Base-by-base conservation (phyloP, 2,113 vertebrate species). In the Todiramphus chloris region DNA sequence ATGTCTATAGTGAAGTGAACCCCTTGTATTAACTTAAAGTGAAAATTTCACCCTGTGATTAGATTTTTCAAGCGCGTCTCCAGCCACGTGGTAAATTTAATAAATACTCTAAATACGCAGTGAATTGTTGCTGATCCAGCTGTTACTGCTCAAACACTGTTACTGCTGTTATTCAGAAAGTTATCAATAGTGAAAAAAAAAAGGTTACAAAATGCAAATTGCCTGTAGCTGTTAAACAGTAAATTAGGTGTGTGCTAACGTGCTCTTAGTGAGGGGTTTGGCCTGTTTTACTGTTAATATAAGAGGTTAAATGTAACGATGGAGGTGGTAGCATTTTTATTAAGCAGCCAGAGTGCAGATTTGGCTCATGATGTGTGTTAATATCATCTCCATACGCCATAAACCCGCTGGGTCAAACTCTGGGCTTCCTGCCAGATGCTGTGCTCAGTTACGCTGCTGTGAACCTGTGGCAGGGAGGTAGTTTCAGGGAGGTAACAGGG, bases 371-470 rank as follows among this genome's bases (percentile, higher is more conserved):
- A 63, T 81, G 62, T 94, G 78, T 84, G 73, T 86, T 95, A 96
- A 94, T 96, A 96, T 76, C 44, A 73, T 96, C 86, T 96, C 86
- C 66, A 84, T 91, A 90, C 0, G 1, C 85, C 58, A 63, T 80
- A 84, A 97, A 89, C 64, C 78, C 91, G 72, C 66, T 2, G 25
- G 93, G 94, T 96, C 81, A 91, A 81, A 88, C 64, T 93, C 92
- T 84, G 72, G 94, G 97, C 96, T 93, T 35, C 50, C 55, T 95
- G 95, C 95, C 97, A 96, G 91, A 31, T 28, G 21, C 66, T 78
- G 73, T 35, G 68, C 83, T 75, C 91, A n/a, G 75, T 83, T 74
- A 75, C 3, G 0, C 55, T 35, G 58, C 83, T 30, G 20, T 68
- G 80, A 82, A 58, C 77, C 62, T 35, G 28, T 35, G 53, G 48